These are phyloP conservation scores for Pterois miles DNA, from an alignment of 2,797 vertebrate species.

Conservation along the genomic window DNA sequence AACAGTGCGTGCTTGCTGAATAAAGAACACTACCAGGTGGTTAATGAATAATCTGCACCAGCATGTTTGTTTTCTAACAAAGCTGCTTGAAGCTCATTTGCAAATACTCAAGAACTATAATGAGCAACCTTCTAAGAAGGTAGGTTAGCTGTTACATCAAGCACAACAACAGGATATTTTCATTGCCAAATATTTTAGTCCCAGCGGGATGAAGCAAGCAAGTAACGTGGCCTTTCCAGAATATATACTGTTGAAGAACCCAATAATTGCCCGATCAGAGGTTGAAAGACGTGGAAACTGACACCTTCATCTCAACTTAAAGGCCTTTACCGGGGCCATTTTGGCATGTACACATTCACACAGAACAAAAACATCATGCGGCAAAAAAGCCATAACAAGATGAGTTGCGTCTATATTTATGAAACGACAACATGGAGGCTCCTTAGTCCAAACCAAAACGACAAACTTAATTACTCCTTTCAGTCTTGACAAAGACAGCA, in stretches of 20 bases:
- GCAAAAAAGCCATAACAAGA: too few relatives aligned
- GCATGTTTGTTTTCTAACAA: neutral
- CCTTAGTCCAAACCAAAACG: too few relatives aligned
- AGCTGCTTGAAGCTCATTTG: neutral
- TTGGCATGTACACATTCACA: too few relatives aligned
- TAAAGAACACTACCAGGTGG: neutral
- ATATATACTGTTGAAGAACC: neutral
- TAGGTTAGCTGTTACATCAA: neutral
- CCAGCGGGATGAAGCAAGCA: neutral
- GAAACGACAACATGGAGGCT: too few relatives aligned
- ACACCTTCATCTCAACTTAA: too few relatives aligned
- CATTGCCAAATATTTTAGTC: neutral
- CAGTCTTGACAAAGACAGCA: too few relatives aligned
- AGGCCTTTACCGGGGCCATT: too few relatives aligned
- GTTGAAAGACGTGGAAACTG: neutral
- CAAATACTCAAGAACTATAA: neutral
- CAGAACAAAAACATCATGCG: too few relatives aligned
- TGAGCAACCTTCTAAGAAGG: neutral
- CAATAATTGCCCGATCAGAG: neutral
- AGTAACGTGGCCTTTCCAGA: neutral
- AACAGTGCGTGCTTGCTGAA: neutral
- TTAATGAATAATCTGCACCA: constrained; percentile 5
- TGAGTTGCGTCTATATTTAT: too few relatives aligned
- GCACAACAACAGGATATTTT: neutral
- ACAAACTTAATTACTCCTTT: too few relatives aligned